Conservation (phyloP, 2,888 invertebrate species). For the Callosobruchus maculatus region DNA sequence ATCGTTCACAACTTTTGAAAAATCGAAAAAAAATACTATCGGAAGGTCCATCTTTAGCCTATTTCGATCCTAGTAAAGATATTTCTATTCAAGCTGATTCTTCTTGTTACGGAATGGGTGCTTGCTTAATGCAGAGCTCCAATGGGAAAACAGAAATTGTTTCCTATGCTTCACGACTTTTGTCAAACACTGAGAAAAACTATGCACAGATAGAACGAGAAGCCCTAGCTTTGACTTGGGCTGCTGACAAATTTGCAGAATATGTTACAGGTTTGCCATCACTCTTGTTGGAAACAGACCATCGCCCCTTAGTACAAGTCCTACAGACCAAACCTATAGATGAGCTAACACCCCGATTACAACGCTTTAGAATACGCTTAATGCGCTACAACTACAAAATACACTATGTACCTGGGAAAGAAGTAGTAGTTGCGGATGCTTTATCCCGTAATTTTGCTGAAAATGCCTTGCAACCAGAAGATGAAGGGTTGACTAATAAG, state of each 20-base stretch:
- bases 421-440: too few species aligned
- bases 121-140: slow-evolving; percentile 7
- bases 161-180: slow-evolving; percentile 8
- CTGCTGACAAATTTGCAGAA: slow-evolving; percentile 6
- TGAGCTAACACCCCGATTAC: slow-evolving; percentile 12
- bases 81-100: slow-evolving; percentile 8
- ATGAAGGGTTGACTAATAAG: too few species aligned
- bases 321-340: slow-evolving; percentile 12
- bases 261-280: slow-evolving; percentile 3
- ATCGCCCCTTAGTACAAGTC: slow-evolving; percentile 12
- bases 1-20: slow-evolving; percentile 8
- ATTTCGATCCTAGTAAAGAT: slow-evolving; percentile 8
- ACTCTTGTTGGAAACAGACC: slow-evolving; percentile 9
- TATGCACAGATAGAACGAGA: slow-evolving; percentile 10
- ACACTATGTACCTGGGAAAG: too few species aligned
- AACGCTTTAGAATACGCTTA: too few species aligned
- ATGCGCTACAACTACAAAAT: too few species aligned
- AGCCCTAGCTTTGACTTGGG: slow-evolving; percentile 9
- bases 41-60: slow-evolving; percentile 6
- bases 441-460: too few species aligned
- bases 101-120: slow-evolving; percentile 12
- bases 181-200: slow-evolving; percentile 5
- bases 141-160: slow-evolving; percentile 8
- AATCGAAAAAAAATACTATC: slow-evolving; percentile 9
- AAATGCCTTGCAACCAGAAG: too few species aligned